These are phyloP conservation scores for Belgica antarctica DNA, from an alignment of 2,888 invertebrate genomes.

Conservation along the genomic window DNA sequence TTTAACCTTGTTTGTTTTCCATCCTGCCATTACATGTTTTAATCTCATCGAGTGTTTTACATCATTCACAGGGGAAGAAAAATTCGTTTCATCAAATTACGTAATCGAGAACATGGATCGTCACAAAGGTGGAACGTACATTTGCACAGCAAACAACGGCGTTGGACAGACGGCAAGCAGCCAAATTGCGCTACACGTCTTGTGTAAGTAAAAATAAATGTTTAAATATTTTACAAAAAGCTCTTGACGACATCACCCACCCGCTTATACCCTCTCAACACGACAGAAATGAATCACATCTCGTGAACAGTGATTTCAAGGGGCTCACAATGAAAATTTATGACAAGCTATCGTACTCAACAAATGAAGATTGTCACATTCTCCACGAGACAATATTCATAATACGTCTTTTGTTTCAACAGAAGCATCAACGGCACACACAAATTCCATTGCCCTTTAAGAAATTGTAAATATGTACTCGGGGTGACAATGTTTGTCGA, in stretches of 20 bases:
- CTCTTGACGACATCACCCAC: background rate
- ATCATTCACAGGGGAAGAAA: slow-evolving; percentile 56
- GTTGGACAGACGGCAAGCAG: slow-evolving; percentile 58
- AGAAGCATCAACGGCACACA: too few species aligned
- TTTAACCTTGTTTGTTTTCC: slow-evolving; percentile 4
- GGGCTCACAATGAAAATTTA: background rate
- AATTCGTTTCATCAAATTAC: slow-evolving; percentile 56
- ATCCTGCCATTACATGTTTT: background rate
- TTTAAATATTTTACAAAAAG: background rate
- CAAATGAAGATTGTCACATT: slow-evolving; percentile 34
- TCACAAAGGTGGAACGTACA: slow-evolving; percentile 58
- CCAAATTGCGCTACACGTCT: slow-evolving; percentile 58
- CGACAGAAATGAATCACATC: background rate
- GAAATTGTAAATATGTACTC: slow-evolving; percentile 12
- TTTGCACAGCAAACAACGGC: slow-evolving; percentile 59
- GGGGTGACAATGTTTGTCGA: slow-evolving; percentile 23
- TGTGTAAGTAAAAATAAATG: slow-evolving; percentile 57
- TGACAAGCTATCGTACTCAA: background rate
- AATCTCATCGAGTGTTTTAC: background rate
- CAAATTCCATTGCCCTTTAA: background rate
- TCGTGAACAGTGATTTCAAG: background rate
- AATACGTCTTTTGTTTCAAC: slow-evolving; percentile 1
- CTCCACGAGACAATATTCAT: background rate
- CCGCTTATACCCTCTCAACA: too few species aligned
- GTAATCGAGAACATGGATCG: slow-evolving; percentile 58